Percentiles rank a stretch among this genome's conserved stretches.
These are phyloP conservation scores for Monomorium pharaonis DNA, from an alignment of 1,140 invertebrate genomes.

Conservation along the genomic window DNA sequence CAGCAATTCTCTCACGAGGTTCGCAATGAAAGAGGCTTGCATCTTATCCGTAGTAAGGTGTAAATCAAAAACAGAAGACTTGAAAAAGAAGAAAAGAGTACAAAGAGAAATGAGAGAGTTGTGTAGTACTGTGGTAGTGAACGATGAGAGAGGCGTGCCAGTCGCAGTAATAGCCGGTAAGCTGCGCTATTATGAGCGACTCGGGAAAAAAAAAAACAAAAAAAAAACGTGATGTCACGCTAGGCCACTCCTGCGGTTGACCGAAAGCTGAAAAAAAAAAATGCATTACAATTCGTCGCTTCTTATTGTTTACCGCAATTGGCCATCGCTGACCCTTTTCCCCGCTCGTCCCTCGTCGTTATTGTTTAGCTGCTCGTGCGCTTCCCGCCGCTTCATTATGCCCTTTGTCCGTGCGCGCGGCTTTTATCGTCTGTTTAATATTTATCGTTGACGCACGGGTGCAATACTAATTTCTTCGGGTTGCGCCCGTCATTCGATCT, in stretches of 20 bases:
- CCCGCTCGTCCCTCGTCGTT: conserved; percentile 30
- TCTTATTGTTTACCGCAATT: conserved; percentile 74
- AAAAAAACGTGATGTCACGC: conserved; percentile 74
- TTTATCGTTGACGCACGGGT: conserved; percentile 61
- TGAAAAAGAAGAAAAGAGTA: neutral
- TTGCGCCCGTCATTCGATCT: conserved; percentile 58
- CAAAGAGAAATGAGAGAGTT: neutral
- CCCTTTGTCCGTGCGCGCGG: conserved; percentile 53
- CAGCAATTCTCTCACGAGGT: neutral
- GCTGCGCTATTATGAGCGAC: conserved; percentile 75
- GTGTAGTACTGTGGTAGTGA: conserved; percentile 69
- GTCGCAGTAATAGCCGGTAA: conserved; percentile 78
- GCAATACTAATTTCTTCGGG: conserved; percentile 64
- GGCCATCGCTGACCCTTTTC: conserved; percentile 13
- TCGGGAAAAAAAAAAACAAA: no score
- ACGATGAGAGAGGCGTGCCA: conserved; percentile 79
- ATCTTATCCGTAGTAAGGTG: neutral
- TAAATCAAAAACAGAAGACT: conserved; percentile 21
- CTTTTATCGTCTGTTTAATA: conserved; percentile 68
- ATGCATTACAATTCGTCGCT: conserved; percentile 62
- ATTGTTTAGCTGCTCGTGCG: conserved; percentile 59
- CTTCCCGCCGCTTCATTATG: conserved; percentile 67
- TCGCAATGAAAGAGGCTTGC: neutral
- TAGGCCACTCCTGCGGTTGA: conserved; percentile 65
- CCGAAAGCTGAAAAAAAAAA: conserved; percentile 57